Conservation (phyloP, 2,797 vertebrate genomes). For the Rhadinocentrus ornatus region DNA sequence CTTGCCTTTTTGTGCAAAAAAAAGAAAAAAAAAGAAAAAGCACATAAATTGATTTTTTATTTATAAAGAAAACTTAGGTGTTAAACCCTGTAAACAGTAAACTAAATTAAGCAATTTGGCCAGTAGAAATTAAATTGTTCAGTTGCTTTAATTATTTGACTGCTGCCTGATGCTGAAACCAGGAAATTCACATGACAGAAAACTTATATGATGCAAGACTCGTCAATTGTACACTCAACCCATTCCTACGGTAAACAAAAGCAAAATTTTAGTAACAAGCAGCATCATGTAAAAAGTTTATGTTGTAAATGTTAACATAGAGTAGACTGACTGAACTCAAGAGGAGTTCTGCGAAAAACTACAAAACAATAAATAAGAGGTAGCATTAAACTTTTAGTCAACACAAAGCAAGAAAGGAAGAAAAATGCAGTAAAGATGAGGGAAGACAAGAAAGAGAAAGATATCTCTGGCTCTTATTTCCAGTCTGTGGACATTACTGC, state of each 20-base stretch:
- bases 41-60: too few relatives aligned
- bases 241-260: too few relatives aligned
- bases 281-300: not conserved
- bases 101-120: not conserved
- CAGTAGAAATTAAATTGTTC: not conserved
- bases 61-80: too few relatives aligned
- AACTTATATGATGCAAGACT: not conserved
- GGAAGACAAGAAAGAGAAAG: slow-evolving; percentile 54
- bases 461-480: slow-evolving; percentile 77
- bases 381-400: slow-evolving; percentile 14
- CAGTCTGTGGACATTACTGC: slow-evolving; percentile 76
- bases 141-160: not conserved
- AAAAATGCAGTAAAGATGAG: slow-evolving; percentile 42
- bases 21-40: not conserved
- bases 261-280: too few relatives aligned
- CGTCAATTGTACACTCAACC: too few relatives aligned
- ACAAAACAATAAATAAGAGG: slow-evolving; percentile 11
- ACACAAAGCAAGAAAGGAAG: slow-evolving; percentile 20
- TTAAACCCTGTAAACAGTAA: too few relatives aligned
- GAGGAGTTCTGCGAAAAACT: not conserved
- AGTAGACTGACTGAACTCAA: not conserved
- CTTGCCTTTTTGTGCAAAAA: not conserved
- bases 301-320: not conserved
- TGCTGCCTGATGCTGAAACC: not conserved
- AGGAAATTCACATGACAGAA: too few relatives aligned